Evolutionary conservation across 2,797 vertebrate genomes (phyloP), one percentile per base, ranked within the genome.

Genomic region (Sebastes diploproa): DNA sequence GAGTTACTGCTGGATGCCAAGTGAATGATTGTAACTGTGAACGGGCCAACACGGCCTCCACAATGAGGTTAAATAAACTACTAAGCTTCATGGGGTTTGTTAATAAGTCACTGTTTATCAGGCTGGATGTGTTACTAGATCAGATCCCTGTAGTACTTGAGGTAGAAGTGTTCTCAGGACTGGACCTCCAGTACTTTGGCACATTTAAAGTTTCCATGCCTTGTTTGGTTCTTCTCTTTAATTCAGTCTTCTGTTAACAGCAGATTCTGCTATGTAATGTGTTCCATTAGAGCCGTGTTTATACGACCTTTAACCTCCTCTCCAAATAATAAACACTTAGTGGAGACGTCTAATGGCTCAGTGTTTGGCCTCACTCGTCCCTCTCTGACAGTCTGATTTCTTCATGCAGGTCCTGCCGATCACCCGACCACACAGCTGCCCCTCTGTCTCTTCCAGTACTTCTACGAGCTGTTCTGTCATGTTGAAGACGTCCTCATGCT

Each of bases 121-220:
- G 4, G 22, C n/a, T 10, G 1, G n/a, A 27, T 5, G 14, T 25
- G 67, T 56, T 11, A 36, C n/a, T 1, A 1, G 50, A 58, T n/a
- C n/a, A 25, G 4, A 25, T 12, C 54, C 54, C 23, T 3, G 16
- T n/a, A 9, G 13, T 8, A 5, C 14, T 14, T 25, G 6, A 11
- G 23, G 38, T 36, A 25, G 11, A 36, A 4, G 34, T 46, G 25
- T n/a, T 25, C 16, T 22, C 23, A 54, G 10, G 1, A 8, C 4
- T 32, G 42, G 42, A 55, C 20, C 59, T 46, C 16, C 16, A 50
- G 52, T 30, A 20, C 32, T 42, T 16, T 29, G 71, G 61, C 60
- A 23, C 38, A 25, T 58, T 2, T 0, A 4, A 10, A 70, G 68
- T 87, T 89, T 89, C 88, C 89, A 84, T 32, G 42, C 87, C 83